Percentiles rank a stretch among this genome's conserved stretches.
phyloP scores from a whole-genome alignment of 2,113 vertebrate genomes.

The Halcyon senegalensis region DNA sequence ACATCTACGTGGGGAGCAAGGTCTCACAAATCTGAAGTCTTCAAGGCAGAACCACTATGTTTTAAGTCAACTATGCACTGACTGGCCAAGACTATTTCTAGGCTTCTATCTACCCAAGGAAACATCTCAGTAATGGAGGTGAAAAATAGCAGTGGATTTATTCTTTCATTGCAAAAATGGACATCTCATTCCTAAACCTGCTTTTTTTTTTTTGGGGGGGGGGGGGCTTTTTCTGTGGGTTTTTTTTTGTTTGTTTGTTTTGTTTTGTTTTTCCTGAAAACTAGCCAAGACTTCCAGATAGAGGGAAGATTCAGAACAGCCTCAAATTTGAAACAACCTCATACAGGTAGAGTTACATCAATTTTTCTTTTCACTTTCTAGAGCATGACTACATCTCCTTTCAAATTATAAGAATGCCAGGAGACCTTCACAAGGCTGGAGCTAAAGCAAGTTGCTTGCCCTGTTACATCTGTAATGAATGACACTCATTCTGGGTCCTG shows the following conservation, averaged over 20 bases:
- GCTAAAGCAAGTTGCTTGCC: not conserved
- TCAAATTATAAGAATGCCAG: not conserved
- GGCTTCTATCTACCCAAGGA: not conserved
- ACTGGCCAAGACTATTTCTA: not conserved
- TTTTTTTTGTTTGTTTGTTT: too few species aligned
- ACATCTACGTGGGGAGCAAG: not conserved
- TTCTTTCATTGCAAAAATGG: not conserved
- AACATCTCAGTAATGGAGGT: fast-evolving
- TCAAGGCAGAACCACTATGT: not conserved
- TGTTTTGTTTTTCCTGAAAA: not conserved
- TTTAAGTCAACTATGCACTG: not conserved
- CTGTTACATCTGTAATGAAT: not conserved
- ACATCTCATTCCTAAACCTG: not conserved
- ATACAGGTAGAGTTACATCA: not conserved
- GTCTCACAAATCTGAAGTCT: not conserved
- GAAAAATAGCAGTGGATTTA: not conserved
- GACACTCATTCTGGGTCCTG: not conserved
- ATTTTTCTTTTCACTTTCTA: not conserved
- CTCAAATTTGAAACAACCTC: not conserved
- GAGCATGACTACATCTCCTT: not conserved
- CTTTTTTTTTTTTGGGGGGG: not conserved
- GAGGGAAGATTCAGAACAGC: not conserved
- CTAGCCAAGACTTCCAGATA: not conserved
- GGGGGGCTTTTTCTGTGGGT: not conserved
- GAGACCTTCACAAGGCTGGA: not conserved